phyloP scores from a whole-genome alignment of 2,888 invertebrate genomes.

The Hemistola chrysoprasaria region DNA sequence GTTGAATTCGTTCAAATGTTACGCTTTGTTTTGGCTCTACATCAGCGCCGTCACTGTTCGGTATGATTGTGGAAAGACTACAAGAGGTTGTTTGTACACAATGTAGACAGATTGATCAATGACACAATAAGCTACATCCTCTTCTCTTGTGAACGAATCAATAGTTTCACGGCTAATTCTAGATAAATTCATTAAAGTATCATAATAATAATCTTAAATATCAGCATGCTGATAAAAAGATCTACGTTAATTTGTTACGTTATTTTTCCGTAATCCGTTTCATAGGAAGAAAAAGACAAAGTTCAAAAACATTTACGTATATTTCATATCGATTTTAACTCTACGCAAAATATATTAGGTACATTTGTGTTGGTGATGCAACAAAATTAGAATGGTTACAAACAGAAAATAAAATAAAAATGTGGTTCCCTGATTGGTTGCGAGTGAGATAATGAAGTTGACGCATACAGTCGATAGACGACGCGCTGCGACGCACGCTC shows the following conservation, averaged over 20 bases:
- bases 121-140: constrained; percentile 6
- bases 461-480: constrained; percentile 30
- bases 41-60: too few species aligned
- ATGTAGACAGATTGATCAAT: constrained; percentile 10
- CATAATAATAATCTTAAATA: too few species aligned
- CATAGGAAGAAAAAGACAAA: too few species aligned
- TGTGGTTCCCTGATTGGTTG: constrained; percentile 40
- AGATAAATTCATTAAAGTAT: too few species aligned
- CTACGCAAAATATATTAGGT: too few species aligned
- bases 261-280: too few species aligned
- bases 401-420: constrained; percentile 19
- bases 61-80: background rate
- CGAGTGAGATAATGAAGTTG: constrained; percentile 36
- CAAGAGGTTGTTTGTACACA: constrained; percentile 6
- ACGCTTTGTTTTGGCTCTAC: constrained; percentile 15
- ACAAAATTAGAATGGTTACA: constrained; percentile 17
- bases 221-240: too few species aligned
- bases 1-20: constrained; percentile 21
- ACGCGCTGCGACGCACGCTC: constrained; percentile 33
- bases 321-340: too few species aligned
- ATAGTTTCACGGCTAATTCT: too few species aligned
- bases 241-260: too few species aligned
- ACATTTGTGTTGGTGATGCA: background rate
- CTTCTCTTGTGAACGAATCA: too few species aligned
- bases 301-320: too few species aligned